A percentile compares a stretch with the other conserved stretches of the same genome.
Conservation (phyloP, 2,113 vertebrate genomes). For the Chiloscyllium plagiosum region DNA sequence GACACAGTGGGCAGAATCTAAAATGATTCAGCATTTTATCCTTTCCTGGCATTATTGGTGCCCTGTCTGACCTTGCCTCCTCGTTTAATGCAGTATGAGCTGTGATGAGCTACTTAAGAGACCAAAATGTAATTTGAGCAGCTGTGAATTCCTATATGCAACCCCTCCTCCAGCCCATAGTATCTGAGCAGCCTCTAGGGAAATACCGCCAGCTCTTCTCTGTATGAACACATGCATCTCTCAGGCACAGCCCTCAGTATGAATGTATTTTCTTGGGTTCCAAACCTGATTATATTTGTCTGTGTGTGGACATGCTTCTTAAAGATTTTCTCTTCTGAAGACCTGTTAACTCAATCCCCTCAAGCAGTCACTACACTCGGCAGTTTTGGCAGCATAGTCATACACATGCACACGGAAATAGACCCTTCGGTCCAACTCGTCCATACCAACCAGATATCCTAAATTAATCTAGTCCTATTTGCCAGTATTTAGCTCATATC, state of each 20-base stretch:
- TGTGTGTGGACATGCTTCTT: background rate
- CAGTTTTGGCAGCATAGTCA: too few relatives aligned
- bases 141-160: background rate
- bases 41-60: background rate
- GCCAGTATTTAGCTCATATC: too few relatives aligned
- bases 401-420: too few relatives aligned
- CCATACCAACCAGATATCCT: too few relatives aligned
- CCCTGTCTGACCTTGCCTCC: background rate
- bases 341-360: background rate
- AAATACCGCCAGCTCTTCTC: background rate
- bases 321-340: background rate
- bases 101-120: background rate
- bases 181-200: background rate
- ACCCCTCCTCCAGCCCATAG: background rate
- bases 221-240: background rate
- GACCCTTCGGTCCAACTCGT: too few relatives aligned
- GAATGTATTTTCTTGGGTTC: background rate
- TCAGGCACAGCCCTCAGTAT: background rate
- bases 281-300: background rate
- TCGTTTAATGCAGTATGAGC: background rate
- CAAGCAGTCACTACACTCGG: background rate
- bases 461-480: too few relatives aligned
- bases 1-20: background rate
- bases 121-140: constrained; percentile 21
- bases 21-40: constrained; percentile 12